Conservation (phyloP, 2,888 invertebrate species). For the Hedya salicella region DNA sequence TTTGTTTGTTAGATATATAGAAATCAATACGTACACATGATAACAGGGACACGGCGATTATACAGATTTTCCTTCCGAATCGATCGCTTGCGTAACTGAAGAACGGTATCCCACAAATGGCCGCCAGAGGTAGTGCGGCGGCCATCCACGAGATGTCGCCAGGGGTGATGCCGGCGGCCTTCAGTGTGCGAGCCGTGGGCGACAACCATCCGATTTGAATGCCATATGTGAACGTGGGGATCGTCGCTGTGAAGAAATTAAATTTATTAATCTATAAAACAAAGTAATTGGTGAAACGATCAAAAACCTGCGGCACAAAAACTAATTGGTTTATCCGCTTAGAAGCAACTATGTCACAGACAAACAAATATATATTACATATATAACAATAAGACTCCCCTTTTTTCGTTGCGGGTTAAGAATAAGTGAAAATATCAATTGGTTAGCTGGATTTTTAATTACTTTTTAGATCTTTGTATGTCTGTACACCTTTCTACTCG, state of each 20-base stretch:
- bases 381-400: no score
- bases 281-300: no score
- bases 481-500: no score
- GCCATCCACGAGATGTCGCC: constrained; percentile 79
- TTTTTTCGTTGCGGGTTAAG: no score
- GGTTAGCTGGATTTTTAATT: no score
- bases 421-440: no score
- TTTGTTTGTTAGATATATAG: no score
- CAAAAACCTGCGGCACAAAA: no score
- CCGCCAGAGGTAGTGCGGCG: constrained; percentile 79
- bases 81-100: constrained; percentile 78
- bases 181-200: constrained; percentile 74
- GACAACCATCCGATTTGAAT: constrained; percentile 83
- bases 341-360: no score
- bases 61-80: constrained; percentile 79
- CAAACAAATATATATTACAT: no score
- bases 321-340: no score
- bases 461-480: no score
- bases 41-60: constrained; percentile 78
- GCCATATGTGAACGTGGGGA: constrained; percentile 81
- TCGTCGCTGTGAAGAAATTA: constrained; percentile 69
- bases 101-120: constrained; percentile 78
- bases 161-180: constrained; percentile 61
- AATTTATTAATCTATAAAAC: constrained; percentile 11
- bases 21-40: constrained; percentile 81